Evolutionary conservation across 1,140 invertebrate genomes (phyloP).

Genomic region (Magallana gigas): DNA sequence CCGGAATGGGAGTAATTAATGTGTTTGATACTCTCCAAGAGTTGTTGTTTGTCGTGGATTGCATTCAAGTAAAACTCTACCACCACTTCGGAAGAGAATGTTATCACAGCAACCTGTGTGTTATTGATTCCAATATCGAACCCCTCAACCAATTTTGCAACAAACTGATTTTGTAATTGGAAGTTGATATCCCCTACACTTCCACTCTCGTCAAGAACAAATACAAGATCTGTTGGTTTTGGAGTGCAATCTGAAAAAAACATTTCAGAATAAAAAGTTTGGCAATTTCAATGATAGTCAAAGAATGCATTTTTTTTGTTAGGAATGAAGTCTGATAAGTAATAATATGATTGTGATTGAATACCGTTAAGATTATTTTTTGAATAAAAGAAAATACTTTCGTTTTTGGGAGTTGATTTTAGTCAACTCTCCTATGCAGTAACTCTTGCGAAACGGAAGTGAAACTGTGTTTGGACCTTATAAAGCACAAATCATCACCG

Average conservation of each 20-base stretch:
- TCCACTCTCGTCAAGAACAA: slow-evolving; percentile 24
- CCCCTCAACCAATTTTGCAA: neutral
- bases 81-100: neutral
- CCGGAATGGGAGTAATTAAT: neutral
- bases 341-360: no score
- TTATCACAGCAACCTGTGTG: neutral
- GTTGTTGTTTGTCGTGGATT: neutral
- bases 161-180: slow-evolving; percentile 2
- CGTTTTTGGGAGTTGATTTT: no score
- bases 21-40: neutral
- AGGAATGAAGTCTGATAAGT: no score
- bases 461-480: no score
- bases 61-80: neutral
- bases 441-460: no score
- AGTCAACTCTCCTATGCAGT: no score
- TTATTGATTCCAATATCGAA: neutral
- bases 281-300: no score
- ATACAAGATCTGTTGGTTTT: neutral
- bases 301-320: no score
- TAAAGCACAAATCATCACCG: no score
- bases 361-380: no score
- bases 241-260: neutral
- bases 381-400: no score
- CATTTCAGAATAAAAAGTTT: no score
- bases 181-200: neutral